phyloP scores from a whole-genome alignment of 2,888 invertebrate genomes.

The Gisinianus flammeolus region DNA sequence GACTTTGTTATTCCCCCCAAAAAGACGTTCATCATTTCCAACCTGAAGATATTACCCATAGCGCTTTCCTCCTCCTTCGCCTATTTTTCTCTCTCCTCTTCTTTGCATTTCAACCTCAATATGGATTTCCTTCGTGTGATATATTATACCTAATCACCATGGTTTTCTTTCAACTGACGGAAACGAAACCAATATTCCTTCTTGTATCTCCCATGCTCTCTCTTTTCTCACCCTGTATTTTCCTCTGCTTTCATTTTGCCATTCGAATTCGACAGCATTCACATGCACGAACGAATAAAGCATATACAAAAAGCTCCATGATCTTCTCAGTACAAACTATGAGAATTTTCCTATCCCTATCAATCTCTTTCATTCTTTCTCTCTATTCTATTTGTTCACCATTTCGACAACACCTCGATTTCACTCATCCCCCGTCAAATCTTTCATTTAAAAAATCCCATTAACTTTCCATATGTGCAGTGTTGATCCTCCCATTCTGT shows the following conservation, averaged over 20 bases:
- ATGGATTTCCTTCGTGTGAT: conserved; percentile 1
- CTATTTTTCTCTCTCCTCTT: background rate
- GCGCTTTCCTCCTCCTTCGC: background rate
- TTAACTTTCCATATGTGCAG: conserved; percentile 2
- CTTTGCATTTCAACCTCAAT: background rate
- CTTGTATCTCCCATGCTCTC: background rate
- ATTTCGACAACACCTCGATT: no score
- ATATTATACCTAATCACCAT: conserved; percentile 28
- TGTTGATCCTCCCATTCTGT: no score
- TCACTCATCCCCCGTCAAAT: background rate
- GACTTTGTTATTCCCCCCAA: conserved; percentile 3
- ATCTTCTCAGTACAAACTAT: no score
- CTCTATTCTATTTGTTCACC: no score
- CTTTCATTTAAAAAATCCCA: conserved; percentile 35
- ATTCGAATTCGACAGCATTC: no score
- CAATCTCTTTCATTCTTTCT: no score
- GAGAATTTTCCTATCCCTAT: no score
- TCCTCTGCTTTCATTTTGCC: background rate
- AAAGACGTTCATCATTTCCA: conserved; percentile 41
- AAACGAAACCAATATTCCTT: conserved; percentile 2
- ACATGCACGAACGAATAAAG: no score
- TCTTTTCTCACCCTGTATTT: background rate
- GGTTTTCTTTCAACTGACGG: background rate
- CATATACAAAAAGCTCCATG: no score
- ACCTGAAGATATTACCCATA: conserved; percentile 24